Evolutionary conservation across 2,888 invertebrate species (phyloP), one percentile per base, ranked within the genome.

Genomic region (Cenopis cana): DNA sequence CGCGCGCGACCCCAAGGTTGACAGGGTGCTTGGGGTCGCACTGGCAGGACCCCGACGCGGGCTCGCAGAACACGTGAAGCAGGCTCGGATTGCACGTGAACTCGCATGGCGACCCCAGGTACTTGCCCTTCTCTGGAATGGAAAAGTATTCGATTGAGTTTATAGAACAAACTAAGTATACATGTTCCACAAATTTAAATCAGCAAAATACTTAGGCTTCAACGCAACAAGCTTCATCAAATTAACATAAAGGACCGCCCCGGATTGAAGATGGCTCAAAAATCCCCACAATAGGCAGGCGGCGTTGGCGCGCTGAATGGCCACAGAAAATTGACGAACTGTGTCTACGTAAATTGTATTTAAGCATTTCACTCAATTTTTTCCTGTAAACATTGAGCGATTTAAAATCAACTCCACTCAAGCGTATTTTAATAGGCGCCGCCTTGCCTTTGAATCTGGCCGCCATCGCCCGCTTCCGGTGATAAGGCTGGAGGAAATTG

Each of bases 21-120:
- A 98, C 97, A n/a, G 97, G 96, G 88, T 96, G 96, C 81, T 95
- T 96, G 82, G 96, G 95, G 82, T 97, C 96, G 89, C 98, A 98
- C 85, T 96, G 96, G 91, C 98, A 98, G 75, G 94, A 91, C 72
- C 94, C 93, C 69, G 95, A 95, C 78, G 93, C 89, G 71, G 95
- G 95, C 89, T 97, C 96, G 89, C 97, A 97, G 93, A 91, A 94
- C 81, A 97, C 97, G 91, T 98, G 97, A 82, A 95, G 92, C 78
- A 98, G 94, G 78, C 94, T 94, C 5, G 96, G 91, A 89, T 95
- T 96, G 92, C 98, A 98, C 75, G 94, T 94, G 83, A 94, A 93
- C 81, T 96, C 96, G 90, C 98, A 98, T 65, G 96, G 95, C 56
- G 97, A 96, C 70, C 97, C 98, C 88, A 98, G 93, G 89, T 95